phyloP scores from a whole-genome alignment of 2,797 vertebrate genomes.

The Sebastiscus albofasciatus region DNA sequence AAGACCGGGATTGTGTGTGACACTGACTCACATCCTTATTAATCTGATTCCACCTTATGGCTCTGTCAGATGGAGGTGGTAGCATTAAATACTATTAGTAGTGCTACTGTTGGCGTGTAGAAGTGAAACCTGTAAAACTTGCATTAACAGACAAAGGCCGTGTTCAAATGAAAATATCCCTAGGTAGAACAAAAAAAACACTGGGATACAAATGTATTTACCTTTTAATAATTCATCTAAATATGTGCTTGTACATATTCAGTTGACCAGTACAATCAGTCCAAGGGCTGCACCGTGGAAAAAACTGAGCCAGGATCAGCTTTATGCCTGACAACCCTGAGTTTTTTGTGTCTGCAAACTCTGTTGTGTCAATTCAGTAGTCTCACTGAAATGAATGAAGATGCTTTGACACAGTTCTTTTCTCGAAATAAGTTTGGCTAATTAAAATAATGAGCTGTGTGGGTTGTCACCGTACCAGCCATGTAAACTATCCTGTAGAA shows the following conservation, averaged over 20 bases:
- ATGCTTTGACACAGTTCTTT: slow-evolving; percentile 15
- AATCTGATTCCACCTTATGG: neutral
- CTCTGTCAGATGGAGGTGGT: neutral
- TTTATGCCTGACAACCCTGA: neutral
- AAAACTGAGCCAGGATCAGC: neutral
- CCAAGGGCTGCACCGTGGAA: neutral
- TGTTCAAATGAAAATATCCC: neutral
- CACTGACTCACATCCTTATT: neutral
- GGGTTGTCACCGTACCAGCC: slow-evolving; percentile 16
- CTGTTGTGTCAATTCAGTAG: neutral
- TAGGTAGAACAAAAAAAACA: neutral
- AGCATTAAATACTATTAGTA: neutral
- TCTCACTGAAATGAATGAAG: slow-evolving; percentile 28
- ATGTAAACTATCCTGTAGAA: slow-evolving; percentile 32
- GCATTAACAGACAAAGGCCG: neutral
- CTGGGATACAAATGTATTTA: neutral
- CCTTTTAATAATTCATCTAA: neutral
- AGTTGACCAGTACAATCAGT: neutral
- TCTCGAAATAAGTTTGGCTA: slow-evolving; percentile 24
- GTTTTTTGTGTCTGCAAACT: neutral
- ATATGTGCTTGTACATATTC: neutral
- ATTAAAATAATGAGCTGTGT: slow-evolving; percentile 47
- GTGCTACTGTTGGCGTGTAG: neutral
- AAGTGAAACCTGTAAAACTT: neutral
- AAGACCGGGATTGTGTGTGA: neutral